These are phyloP conservation scores for Aurelia aurita complex sp. Pacific DNA, from an alignment of 30 jellyfish, hydroid and myxozoan species.

Conservation along the genomic window DNA sequence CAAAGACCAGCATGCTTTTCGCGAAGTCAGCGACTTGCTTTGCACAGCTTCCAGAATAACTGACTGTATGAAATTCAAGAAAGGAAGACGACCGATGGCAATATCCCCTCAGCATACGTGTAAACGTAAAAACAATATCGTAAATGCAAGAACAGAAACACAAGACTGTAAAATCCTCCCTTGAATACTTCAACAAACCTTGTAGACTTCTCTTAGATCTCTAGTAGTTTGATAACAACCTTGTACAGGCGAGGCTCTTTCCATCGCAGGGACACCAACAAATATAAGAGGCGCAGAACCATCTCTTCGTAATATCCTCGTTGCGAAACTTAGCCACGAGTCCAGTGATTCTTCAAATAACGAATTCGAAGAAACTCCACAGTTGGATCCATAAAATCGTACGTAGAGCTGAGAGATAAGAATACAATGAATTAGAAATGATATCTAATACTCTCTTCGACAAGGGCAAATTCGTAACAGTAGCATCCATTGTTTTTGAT, in stretches of 20 bases:
- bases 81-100: too few relatives aligned
- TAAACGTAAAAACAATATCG: too few relatives aligned
- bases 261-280: constrained; percentile 67
- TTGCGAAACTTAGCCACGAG: constrained; percentile 57
- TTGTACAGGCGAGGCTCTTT: constrained; percentile 61
- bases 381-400: constrained; percentile 55
- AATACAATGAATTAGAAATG: too few relatives aligned
- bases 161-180: too few relatives aligned
- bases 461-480: too few relatives aligned
- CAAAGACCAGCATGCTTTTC: too few relatives aligned
- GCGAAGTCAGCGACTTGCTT: too few relatives aligned
- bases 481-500: too few relatives aligned
- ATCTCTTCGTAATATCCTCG: constrained; percentile 34
- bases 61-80: too few relatives aligned
- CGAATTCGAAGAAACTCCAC: constrained; percentile 59
- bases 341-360: constrained; percentile 50
- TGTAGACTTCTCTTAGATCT: constrained; percentile 42
- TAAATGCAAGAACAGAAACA: too few relatives aligned
- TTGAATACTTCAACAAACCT: not conserved
- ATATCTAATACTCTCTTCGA: not conserved
- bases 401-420: constrained; percentile 38
- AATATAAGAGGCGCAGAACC: constrained; percentile 56
- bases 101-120: too few relatives aligned
- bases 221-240: constrained; percentile 65
- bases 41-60: too few relatives aligned